Evolutionary conservation across 1,140 invertebrate genomes (phyloP), one percentile per base, ranked within the genome.

Genomic region (Lasioglossum albipes): DNA sequence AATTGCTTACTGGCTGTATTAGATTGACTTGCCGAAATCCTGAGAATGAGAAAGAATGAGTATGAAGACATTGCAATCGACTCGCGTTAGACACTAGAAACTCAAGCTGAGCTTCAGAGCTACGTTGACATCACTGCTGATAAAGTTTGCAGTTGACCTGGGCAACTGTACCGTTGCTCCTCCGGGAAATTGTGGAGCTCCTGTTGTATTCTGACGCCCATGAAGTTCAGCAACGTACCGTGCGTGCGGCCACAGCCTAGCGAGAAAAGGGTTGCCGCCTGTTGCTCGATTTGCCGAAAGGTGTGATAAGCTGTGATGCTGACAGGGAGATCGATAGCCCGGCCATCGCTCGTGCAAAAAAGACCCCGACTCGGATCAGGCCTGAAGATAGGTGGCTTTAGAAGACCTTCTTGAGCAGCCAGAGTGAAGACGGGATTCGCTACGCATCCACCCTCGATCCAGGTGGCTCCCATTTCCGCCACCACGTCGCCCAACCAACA

Each of bases 401-500:
- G 79, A 6, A 96, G 90, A 54, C 95, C 94, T 82, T 96, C 95
- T 87, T 95, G 94, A 5, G 95, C 95, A 4, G 95, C 95, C 54
- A 96, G 83, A 7, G 95, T 95, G 84, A 95, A 96, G 5, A 95
- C 93, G 2, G 95, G 94, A 90, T 96, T 96, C 13, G 94, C 94
- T 49, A 95, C 91, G 89, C 95, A 95, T 20, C 95, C 95, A 42
- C 95, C 94, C 79, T 94, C 94, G 84, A 96, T 95, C 93, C 94
- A 95, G 66, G 95, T 94, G 1, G 96, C 95, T 0, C 96, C 96
- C 93, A 97, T 94, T 91, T 97, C 96, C 16, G 96, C 95, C 7
- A 96, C 94, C 0, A 95, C 94, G 79, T 97, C 96, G 45, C 96
- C 96, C 36, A 97, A 92, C 94, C 95, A 96, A 85, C 95, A 96